Percentiles rank a stretch among this genome's conserved stretches.
Evolutionary conservation across 2,797 vertebrate species (phyloP).

Genomic region (Pipistrellus kuhlii): DNA sequence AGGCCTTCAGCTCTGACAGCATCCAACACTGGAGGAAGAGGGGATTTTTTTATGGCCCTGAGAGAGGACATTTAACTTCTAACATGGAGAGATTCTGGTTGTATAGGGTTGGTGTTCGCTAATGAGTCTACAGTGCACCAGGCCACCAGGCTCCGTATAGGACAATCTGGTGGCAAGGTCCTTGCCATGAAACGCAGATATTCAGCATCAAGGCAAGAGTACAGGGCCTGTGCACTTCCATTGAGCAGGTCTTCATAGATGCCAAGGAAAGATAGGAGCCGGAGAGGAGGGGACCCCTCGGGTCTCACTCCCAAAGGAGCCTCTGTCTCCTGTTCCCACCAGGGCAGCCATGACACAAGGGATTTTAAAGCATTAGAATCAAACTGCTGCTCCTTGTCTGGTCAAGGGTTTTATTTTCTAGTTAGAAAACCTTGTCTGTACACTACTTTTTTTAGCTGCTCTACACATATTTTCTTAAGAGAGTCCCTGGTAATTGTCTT

Average conservation of each 20-base stretch:
- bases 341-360: background rate
- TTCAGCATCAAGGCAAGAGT: background rate
- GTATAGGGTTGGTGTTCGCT: background rate
- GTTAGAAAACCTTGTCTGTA: conserved; percentile 58
- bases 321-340: background rate
- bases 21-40: background rate
- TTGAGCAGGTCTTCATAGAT: background rate
- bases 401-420: conserved; percentile 65
- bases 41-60: background rate
- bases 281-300: background rate
- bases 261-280: background rate
- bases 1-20: background rate
- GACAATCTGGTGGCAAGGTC: background rate
- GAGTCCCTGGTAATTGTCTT: conserved; percentile 78
- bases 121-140: background rate
- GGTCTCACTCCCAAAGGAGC: background rate
- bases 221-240: background rate
- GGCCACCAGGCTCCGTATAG: background rate
- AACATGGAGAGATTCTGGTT: background rate
- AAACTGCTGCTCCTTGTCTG: background rate
- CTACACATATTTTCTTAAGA: conserved; percentile 62
- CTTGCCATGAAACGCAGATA: background rate
- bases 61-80: background rate
- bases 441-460: background rate
- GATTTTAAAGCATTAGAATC: background rate